phyloP scores from a whole-genome alignment of 2,113 vertebrate genomes.

The Nothoprocta pentlandii region DNA sequence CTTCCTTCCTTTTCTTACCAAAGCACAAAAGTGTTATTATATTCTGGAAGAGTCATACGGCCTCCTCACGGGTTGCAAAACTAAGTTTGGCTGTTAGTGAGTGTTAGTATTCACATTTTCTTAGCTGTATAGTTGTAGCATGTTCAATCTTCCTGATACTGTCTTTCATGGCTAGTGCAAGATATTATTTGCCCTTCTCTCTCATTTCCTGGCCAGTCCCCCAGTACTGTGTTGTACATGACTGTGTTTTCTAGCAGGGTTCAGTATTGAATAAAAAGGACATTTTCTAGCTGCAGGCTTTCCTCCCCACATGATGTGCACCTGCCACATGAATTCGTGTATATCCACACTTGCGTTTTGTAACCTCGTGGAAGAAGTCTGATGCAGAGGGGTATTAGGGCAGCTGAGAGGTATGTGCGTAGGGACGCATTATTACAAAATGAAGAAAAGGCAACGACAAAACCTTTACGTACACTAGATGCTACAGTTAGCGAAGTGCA shows the following conservation, averaged over 20 bases:
- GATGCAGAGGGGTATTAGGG: background rate
- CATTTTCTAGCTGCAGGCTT: conserved; percentile 2
- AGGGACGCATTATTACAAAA: background rate
- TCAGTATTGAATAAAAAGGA: background rate
- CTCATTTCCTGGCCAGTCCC: background rate
- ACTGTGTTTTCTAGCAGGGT: background rate
- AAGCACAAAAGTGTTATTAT: conserved; percentile 36
- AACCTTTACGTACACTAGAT: conserved; percentile 18
- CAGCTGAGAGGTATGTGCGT: background rate
- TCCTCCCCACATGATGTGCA: fast-evolving
- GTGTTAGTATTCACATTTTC: background rate
- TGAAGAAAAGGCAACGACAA: conserved; percentile 11
- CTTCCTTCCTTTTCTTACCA: conserved; percentile 45
- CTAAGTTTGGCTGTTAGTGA: conserved; percentile 16
- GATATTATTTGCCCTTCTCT: background rate
- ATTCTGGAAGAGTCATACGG: conserved; percentile 23
- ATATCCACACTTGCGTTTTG: background rate
- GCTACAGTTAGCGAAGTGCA: background rate
- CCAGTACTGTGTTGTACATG: background rate
- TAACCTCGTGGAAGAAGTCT: background rate
- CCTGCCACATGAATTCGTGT: conserved; percentile 1
- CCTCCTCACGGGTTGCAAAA: conserved; percentile 32
- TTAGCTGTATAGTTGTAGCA: background rate
- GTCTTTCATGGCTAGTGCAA: fast-evolving
- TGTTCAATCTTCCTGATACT: background rate